phyloP scores from a whole-genome alignment of 2,797 vertebrate species.

The Pangasius krempfi region DNA sequence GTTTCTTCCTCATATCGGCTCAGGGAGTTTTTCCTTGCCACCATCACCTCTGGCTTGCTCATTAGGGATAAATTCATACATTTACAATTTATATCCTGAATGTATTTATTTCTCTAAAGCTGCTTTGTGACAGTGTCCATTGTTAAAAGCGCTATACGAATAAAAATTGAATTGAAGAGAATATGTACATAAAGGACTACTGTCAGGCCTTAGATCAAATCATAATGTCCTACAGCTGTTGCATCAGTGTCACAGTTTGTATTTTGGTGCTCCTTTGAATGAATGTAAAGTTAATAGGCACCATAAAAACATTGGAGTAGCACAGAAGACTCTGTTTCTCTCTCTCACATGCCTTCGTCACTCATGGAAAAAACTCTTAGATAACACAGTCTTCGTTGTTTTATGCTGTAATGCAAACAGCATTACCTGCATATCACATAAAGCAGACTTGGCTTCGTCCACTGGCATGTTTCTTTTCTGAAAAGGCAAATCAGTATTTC shows the following conservation, averaged over 20 bases:
- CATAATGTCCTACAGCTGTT: not conserved
- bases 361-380: not conserved
- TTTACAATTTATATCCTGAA: too few relatives aligned
- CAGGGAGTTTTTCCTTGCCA: too few relatives aligned
- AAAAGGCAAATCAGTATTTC: conserved; percentile 58
- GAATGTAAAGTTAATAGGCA: not conserved
- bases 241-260: not conserved
- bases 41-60: too few relatives aligned
- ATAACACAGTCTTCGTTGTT: not conserved
- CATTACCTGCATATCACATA: conserved; percentile 79
- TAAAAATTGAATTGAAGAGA: too few relatives aligned
- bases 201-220: not conserved
- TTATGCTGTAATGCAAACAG: not conserved
- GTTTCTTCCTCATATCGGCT: too few relatives aligned
- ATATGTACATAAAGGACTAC: not conserved
- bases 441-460: conserved; percentile 84
- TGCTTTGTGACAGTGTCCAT: too few relatives aligned
- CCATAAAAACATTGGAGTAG: not conserved
- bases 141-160: too few relatives aligned
- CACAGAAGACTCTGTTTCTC: not conserved
- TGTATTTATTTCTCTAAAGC: too few relatives aligned
- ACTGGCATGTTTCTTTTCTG: conserved; percentile 87
- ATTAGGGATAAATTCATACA: too few relatives aligned
- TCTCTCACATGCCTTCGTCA: not conserved
- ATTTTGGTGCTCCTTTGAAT: not conserved